phyloP scores from a whole-genome alignment of 2,113 vertebrate genomes.

The Notothenia coriiceps region DNA sequence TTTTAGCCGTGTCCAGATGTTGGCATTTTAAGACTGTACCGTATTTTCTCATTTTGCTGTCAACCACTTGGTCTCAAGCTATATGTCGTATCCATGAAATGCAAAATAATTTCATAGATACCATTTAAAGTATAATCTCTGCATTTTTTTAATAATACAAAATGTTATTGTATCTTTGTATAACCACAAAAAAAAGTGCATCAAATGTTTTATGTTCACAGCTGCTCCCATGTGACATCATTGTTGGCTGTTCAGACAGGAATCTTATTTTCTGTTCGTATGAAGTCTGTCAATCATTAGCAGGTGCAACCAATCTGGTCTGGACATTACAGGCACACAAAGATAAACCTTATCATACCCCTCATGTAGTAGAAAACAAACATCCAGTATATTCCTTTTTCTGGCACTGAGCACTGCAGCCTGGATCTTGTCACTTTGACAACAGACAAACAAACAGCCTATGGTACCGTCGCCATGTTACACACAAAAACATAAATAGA shows the following conservation, averaged over 20 bases:
- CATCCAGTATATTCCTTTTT: background rate
- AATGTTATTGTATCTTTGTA: constrained; percentile 8
- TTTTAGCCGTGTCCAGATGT: constrained; percentile 60
- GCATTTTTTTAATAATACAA: constrained; percentile 5
- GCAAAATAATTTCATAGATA: constrained; percentile 38
- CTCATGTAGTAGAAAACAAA: constrained; percentile 3
- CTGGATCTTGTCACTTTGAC: background rate
- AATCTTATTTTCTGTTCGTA: background rate
- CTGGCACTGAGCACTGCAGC: background rate
- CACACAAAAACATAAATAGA: background rate
- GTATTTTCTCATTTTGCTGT: constrained; percentile 42
- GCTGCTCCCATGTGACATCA: constrained; percentile 26
- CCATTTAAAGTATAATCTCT: constrained; percentile 17
- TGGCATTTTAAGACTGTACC: constrained; percentile 48
- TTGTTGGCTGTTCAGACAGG: constrained; percentile 10
- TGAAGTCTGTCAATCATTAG: constrained; percentile 17
- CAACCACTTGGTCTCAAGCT: constrained; percentile 36
- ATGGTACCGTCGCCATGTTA: background rate
- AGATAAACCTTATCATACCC: constrained; percentile 12
- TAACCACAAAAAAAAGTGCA: constrained; percentile 18
- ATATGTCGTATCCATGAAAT: constrained; percentile 36
- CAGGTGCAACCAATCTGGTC: constrained; percentile 45
- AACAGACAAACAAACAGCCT: constrained; percentile 9
- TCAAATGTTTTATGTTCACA: constrained; percentile 4
- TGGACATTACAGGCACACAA: background rate